These are phyloP conservation scores for Hydrocynus forskahlii DNA, from an alignment of 2,797 vertebrate genomes.

Conservation along the genomic window DNA sequence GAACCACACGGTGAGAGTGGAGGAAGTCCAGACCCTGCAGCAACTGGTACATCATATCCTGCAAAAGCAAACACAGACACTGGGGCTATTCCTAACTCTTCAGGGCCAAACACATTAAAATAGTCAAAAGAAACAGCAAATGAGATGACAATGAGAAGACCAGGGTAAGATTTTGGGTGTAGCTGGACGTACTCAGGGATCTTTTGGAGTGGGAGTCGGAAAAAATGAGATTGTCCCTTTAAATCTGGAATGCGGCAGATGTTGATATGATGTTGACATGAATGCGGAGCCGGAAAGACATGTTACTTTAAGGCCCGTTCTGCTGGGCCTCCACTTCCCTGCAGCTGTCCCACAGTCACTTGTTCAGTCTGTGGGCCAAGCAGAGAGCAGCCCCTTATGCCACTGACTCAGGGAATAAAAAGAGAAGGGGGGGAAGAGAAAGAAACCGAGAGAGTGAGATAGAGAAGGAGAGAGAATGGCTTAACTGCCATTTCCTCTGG, in stretches of 20 bases:
- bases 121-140: conserved; percentile 6
- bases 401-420: conserved; percentile 38
- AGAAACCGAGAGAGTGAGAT: conserved; percentile 35
- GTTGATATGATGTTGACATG: conserved; percentile 79
- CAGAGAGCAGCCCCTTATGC: conserved; percentile 41
- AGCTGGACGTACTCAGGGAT: neutral
- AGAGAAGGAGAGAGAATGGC: conserved; percentile 32
- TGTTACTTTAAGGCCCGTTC: conserved; percentile 68
- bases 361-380: conserved; percentile 74
- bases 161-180: too few relatives aligned
- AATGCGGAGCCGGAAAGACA: conserved; percentile 69
- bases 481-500: conserved; percentile 59
- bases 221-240: conserved; percentile 69
- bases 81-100: conserved; percentile 18
- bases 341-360: conserved; percentile 84
- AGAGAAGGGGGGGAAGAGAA: neutral
- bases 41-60: conserved; percentile 99
- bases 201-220: neutral
- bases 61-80: conserved; percentile 57
- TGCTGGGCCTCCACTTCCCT: conserved; percentile 71
- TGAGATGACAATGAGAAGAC: conserved; percentile 1
- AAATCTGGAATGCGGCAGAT: conserved; percentile 82
- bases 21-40: conserved; percentile 97
- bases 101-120: neutral
- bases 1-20: conserved; percentile 96